Conservation (phyloP, 1,140 invertebrate species). For the Lasaia peninsularis region DNA sequence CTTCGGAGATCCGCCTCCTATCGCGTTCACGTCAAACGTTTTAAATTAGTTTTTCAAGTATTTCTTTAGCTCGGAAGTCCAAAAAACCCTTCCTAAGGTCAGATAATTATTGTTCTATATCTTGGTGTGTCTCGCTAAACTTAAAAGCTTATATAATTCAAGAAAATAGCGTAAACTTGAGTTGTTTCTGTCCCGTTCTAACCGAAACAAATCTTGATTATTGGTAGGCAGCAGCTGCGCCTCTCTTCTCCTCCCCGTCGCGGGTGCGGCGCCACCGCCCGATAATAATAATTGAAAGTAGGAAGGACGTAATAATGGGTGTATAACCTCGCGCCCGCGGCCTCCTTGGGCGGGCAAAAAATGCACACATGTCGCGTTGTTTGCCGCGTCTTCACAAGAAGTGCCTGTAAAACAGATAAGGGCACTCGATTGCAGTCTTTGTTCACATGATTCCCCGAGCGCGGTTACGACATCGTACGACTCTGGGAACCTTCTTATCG, state of each 20-base stretch:
- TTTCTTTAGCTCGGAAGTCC: constrained; percentile 1
- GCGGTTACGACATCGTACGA: constrained; percentile 33
- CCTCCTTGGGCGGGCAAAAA: constrained; percentile 76
- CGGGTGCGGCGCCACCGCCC: constrained; percentile 71
- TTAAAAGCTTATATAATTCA: not conserved
- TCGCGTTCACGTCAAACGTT: constrained; percentile 51
- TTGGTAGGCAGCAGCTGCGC: constrained; percentile 76
- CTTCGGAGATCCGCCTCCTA: constrained; percentile 74
- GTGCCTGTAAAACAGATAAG: constrained; percentile 33
- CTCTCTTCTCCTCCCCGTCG: constrained; percentile 73
- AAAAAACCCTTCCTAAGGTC: constrained; percentile 7
- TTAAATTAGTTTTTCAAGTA: constrained; percentile 21
- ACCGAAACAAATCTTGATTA: constrained; percentile 68
- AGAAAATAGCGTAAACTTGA: constrained; percentile 17
- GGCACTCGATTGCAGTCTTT: constrained; percentile 36
- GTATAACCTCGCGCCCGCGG: constrained; percentile 76
- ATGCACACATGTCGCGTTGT: constrained; percentile 69
- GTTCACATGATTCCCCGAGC: constrained; percentile 35
- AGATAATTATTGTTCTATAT: constrained; percentile 4
- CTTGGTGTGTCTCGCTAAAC: not conserved
- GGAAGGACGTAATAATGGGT: constrained; percentile 77
- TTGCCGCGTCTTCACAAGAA: constrained; percentile 39
- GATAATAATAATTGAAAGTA: constrained; percentile 77
- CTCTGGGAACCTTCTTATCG: constrained; percentile 29
- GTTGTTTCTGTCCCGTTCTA: constrained; percentile 56